Base-by-base conservation (phyloP, 2,797 vertebrate species). In the Acipenser ruthenus region DNA sequence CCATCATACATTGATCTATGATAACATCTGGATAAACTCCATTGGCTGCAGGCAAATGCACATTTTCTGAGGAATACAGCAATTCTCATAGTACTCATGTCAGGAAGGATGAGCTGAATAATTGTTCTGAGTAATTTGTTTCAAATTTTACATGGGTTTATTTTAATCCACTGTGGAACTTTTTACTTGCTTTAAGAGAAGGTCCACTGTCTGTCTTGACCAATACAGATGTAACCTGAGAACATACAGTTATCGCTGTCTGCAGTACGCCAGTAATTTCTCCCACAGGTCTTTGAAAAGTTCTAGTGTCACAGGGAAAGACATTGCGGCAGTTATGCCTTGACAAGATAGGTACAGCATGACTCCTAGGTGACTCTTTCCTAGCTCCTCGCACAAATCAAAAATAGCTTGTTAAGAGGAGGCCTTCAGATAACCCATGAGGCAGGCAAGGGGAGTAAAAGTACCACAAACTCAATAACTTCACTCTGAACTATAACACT, bases 401-500 rank as follows among this genome's bases (percentile, higher is more conserved):
- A 60, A 60, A 60, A 60, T 23, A 60, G 59, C 59, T 23, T 60
- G 53, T 10, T 55, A 55, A 55, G n/a, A 55, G 9, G 53, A 55
- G 9, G 53, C 9, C 53, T 55, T 55, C n/a, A 10, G 53, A n/a
- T 10, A 55, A 55, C 6, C 53, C n/a, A n/a, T 53, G 53, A 55
- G 53, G 9, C 9, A 55, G 53, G 9, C 53, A 55, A 55, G n/a
- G 9, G 53, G 55, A 55, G 52, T 37, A 37, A 37, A 37, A 37
- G 37, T 37, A 37, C 37, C 37, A 37, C 37, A 37, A 37, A 37
- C 37, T 37, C 37, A 5, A 5, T 37, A 4, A 37, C 37, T 37
- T 37, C 37, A 37, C 37, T 37, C 37, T 37, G 37, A 37, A 37
- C 8, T 8, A 53, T 3, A 53, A 8, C 37, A 12, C 15, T 18